Evolutionary conservation across 2,113 vertebrate genomes (phyloP).

Genomic region (Rynchops niger): DNA sequence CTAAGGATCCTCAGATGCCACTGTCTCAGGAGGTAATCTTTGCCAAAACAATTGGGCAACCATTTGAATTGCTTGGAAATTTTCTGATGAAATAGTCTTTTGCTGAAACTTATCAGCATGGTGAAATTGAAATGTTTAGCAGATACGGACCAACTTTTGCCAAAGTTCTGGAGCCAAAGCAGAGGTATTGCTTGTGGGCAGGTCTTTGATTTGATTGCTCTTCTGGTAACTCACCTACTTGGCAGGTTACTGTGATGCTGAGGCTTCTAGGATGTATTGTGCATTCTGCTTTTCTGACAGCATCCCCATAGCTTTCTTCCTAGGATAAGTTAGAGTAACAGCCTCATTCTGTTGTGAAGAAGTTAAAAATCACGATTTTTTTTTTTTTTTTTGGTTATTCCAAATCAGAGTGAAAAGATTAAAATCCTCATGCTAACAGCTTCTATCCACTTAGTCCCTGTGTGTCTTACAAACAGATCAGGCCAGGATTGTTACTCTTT

Average conservation of each 20-base stretch:
- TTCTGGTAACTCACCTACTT: not conserved
- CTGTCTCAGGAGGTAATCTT: not conserved
- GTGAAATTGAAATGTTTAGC: constrained; percentile 17
- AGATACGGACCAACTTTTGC: not conserved
- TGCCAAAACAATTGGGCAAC: constrained; percentile 8
- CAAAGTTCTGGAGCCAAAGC: not conserved
- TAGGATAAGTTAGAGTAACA: not conserved
- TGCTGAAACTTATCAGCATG: not conserved
- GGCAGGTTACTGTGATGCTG: not conserved
- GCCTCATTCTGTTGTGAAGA: not conserved
- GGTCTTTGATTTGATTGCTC: not conserved
- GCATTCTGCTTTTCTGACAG: not conserved
- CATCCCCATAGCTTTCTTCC: not conserved
- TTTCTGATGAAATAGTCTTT: constrained; percentile 43
- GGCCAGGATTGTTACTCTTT: not conserved
- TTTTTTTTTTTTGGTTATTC: not conserved
- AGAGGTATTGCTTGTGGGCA: not conserved
- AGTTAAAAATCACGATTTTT: not conserved
- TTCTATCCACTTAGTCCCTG: not conserved
- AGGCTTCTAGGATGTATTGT: not conserved
- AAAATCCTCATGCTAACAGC: not conserved
- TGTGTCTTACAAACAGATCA: not conserved
- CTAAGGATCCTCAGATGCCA: not conserved
- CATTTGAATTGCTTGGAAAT: not conserved
- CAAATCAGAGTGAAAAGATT: not conserved